These are phyloP conservation scores for Alviniconcha strummeri DNA, from an alignment of 2,888 invertebrate genomes.

Conservation along the genomic window DNA sequence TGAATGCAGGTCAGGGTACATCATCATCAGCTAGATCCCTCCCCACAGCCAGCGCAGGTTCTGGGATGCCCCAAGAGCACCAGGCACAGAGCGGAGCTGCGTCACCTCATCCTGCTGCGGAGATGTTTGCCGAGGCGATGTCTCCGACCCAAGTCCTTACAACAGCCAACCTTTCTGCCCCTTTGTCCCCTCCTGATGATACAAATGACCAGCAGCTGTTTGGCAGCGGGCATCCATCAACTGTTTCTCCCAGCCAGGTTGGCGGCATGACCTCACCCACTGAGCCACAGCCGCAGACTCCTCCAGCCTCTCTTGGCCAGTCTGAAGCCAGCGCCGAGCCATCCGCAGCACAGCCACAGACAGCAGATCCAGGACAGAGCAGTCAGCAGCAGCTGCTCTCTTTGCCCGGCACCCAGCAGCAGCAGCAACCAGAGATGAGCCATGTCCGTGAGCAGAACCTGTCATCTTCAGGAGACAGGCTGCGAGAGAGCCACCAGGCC, in stretches of 20 bases:
- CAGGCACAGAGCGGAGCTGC: background rate
- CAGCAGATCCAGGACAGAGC: too few relatives aligned
- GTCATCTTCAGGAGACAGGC: background rate
- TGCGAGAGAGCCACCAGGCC: background rate
- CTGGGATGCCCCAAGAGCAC: background rate
- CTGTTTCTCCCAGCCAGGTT: background rate
- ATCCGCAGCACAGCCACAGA: too few relatives aligned
- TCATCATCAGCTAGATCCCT: background rate
- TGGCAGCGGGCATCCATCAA: constrained; percentile 4
- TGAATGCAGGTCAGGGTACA: background rate
- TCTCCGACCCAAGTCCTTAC: constrained; percentile 15
- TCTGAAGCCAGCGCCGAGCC: too few relatives aligned
- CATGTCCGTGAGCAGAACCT: background rate
- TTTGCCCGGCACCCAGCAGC: too few relatives aligned
- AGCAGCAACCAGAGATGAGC: too few relatives aligned
- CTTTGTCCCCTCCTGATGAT: constrained; percentile 10
- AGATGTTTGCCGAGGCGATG: background rate
- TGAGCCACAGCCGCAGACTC: too few relatives aligned
- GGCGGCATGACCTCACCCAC: background rate
- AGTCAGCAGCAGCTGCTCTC: too few relatives aligned
- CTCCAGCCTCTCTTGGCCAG: too few relatives aligned
- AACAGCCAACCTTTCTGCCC: background rate
- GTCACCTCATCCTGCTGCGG: background rate
- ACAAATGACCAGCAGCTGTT: constrained; percentile 1
- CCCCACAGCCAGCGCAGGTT: background rate